Percentiles rank a stretch among this genome's conserved stretches.
Conservation (phyloP, 2,113 vertebrate genomes). For the Chaetodon auriga region DNA sequence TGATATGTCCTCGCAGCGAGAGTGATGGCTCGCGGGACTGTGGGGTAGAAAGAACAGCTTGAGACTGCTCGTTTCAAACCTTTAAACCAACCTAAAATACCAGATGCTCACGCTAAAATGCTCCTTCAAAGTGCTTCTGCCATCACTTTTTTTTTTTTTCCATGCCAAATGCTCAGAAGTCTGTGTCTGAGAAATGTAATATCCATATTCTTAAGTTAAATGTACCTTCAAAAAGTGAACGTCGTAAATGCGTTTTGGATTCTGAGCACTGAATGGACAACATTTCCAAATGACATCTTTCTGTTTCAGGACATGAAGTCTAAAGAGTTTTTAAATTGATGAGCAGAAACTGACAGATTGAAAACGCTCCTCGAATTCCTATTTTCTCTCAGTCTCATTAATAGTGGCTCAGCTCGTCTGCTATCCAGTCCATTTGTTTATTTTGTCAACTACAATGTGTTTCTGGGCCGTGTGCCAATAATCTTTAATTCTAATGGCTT, state of each 20-base stretch:
- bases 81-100: conserved; percentile 64
- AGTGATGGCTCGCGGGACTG: conserved; percentile 50
- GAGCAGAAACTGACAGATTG: neutral
- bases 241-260: conserved; percentile 24
- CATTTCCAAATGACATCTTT: conserved; percentile 24
- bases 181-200: conserved; percentile 35
- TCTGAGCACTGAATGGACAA: neutral
- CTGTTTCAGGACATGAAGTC: conserved; percentile 16
- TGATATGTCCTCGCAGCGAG: conserved; percentile 47
- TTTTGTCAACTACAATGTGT: conserved; percentile 31
- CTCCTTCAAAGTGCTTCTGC: conserved; percentile 42
- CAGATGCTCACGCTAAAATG: conserved; percentile 60
- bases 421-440: neutral
- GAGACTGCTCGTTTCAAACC: conserved; percentile 63
- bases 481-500: conserved; percentile 44
- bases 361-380: conserved; percentile 2
- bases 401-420: conserved; percentile 1
- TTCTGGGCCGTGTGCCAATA: conserved; percentile 36
- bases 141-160: conserved; percentile 31
- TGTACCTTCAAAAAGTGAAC: conserved; percentile 23
- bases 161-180: conserved; percentile 36
- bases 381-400: neutral
- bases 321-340: conserved; percentile 20
- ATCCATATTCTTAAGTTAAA: conserved; percentile 52
- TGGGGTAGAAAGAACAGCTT: conserved; percentile 60